Evolutionary conservation across 2,888 invertebrate genomes (phyloP), one percentile per base, ranked within the genome.

Genomic region (Atherix ibis): DNA sequence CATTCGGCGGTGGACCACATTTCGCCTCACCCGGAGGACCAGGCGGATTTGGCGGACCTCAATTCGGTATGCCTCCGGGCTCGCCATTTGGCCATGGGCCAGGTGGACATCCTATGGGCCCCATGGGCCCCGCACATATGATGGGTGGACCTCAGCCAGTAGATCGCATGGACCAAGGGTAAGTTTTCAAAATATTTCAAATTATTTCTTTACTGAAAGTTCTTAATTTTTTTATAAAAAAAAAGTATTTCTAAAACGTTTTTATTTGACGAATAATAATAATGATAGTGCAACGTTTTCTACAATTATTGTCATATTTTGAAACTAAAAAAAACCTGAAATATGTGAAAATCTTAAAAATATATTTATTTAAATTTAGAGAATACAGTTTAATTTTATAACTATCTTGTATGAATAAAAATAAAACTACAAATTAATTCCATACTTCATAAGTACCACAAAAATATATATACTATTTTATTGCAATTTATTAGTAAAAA

Each of bases 91-190:
- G 74, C 19, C 76, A 75, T 35, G 73, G 73, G 10, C 74, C 74
- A 4, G 73, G 74, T 57, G 70, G 64, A 40, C 73, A 72, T 51
- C 65, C 63, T 32, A 64, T 67, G 55, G 43, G 43, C 29, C 44
- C 42, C 31, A 43, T 45, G 43, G 41, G 67, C 66, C 63, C 68
- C 18, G 66, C 67, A 39, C 71, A 69, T 55, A 71, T 76, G 68
- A 58, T 61, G 51, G 56, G 55, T 13, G 76, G 75, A 42, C 78
- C 82, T 42, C 82, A 81, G 49, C 81, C 83, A 50, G 81, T 84
- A 50, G 82, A 82, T 61, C 70, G 82, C 64, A 76, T 69, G 59
- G 83, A 79, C 56, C 78, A 76, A 62, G 77, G 77, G 70, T 75
- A 50, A 73, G 73, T 69, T 9, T 24, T 10, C 6, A 22, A 8